These are phyloP conservation scores for Argopecten irradians DNA, from an alignment of 1,140 invertebrate genomes.

Conservation along the genomic window DNA sequence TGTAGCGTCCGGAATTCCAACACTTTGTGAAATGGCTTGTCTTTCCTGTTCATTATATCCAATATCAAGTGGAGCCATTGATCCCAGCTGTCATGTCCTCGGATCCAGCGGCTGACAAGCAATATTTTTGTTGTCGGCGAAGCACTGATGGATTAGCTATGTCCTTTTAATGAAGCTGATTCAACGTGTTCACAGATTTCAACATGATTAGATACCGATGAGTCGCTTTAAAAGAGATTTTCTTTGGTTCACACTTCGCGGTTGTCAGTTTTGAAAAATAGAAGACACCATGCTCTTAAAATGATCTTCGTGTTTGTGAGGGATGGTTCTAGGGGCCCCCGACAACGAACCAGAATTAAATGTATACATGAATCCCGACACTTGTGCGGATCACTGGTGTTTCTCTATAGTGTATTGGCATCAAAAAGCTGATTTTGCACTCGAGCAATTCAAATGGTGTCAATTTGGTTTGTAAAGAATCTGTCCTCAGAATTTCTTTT, in stretches of 20 bases:
- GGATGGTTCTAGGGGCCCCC: not conserved
- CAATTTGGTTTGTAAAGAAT: constrained; percentile 1
- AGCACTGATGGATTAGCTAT: not conserved
- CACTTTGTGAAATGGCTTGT: constrained; percentile 1
- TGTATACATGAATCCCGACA: not conserved
- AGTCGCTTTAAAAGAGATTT: not conserved
- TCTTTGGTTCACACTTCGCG: constrained; percentile 1
- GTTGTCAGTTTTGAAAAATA: constrained; percentile 23
- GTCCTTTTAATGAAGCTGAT: constrained; percentile 11
- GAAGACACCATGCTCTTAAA: not conserved
- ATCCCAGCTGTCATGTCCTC: not conserved
- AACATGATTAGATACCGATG: not conserved
- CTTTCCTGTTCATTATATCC: constrained; percentile 1
- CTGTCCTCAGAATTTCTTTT: not conserved
- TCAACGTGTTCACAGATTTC: not conserved
- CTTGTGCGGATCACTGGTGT: not conserved
- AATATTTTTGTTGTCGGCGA: constrained; percentile 1
- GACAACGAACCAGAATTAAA: not conserved
- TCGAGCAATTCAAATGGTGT: constrained; percentile 12
- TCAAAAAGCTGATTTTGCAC: constrained; percentile 3
- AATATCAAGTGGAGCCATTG: not conserved
- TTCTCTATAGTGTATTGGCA: not conserved
- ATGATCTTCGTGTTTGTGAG: not conserved
- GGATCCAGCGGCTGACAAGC: not conserved
- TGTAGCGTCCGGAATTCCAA: not conserved